Conservation (phyloP, 2,797 vertebrate genomes). For the Acrossocheilus wenchowensis region DNA sequence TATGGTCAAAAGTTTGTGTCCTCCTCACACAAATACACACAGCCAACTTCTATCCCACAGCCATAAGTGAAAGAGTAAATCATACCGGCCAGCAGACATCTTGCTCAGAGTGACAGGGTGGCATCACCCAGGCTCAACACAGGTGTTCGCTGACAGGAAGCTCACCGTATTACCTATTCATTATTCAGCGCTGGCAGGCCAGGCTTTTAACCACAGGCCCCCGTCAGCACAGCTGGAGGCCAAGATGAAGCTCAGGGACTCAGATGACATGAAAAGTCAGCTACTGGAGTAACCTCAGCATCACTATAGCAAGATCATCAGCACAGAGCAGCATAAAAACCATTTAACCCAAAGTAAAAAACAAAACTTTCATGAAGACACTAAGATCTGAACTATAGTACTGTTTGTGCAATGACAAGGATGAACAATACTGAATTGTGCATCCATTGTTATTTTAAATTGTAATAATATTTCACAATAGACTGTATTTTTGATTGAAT, state of each 20-base stretch:
- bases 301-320: neutral
- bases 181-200: conserved; percentile 49
- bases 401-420: neutral
- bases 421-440: neutral
- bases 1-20: neutral
- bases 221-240: conserved; percentile 48
- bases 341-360: neutral
- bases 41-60: neutral
- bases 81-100: conserved; percentile 47
- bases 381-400: neutral
- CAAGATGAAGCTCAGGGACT: conserved; percentile 30
- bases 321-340: neutral
- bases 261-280: conserved; percentile 21
- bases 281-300: conserved; percentile 10
- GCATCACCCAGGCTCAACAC: conserved; percentile 35
- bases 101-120: conserved; percentile 52
- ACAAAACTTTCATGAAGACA: neutral
- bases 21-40: conserved; percentile 26
- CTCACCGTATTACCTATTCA: conserved; percentile 43
- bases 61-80: conserved; percentile 46
- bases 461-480: neutral
- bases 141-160: conserved; percentile 55
- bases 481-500: neutral
- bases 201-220: conserved; percentile 16
- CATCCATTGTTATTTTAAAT: neutral